Conservation (phyloP, 2,888 invertebrate genomes). For the Byasa hedistus region DNA sequence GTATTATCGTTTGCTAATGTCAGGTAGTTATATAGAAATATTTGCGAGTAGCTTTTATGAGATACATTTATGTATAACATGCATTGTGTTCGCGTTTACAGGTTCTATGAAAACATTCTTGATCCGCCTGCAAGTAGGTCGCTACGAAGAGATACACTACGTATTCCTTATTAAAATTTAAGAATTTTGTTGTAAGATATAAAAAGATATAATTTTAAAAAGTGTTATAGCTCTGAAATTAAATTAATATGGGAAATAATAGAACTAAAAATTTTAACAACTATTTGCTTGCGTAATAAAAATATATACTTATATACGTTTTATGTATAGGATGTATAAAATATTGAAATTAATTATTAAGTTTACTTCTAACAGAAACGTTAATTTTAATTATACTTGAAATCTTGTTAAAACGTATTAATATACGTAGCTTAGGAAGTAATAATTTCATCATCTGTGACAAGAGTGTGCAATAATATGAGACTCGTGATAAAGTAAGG, state of each 20-base stretch:
- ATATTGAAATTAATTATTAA: too few relatives aligned
- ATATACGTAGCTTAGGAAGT: slow-evolving; percentile 9
- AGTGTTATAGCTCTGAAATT: too few relatives aligned
- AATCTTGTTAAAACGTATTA: background rate
- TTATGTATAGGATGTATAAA: too few relatives aligned
- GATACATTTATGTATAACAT: background rate
- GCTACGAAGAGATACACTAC: background rate
- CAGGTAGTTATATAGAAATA: too few relatives aligned
- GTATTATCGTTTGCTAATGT: too few relatives aligned
- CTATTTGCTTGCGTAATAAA: too few relatives aligned
- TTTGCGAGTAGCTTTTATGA: too few relatives aligned
- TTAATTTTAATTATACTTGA: background rate
- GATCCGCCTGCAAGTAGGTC: background rate
- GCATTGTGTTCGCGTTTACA: background rate
- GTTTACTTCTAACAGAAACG: too few relatives aligned
- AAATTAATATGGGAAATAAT: too few relatives aligned
- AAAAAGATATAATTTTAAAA: too few relatives aligned
- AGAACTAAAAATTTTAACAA: too few relatives aligned
- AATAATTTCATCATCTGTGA: slow-evolving; percentile 24
- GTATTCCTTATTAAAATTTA: background rate
- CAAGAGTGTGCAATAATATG: slow-evolving; percentile 24
- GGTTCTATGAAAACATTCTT: background rate
- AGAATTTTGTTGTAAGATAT: background rate
- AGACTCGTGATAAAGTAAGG: slow-evolving; percentile 25
- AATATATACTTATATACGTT: too few relatives aligned